A percentile compares a stretch with the other conserved stretches of the same genome.
phyloP scores from a whole-genome alignment of 2,113 vertebrate genomes.

The Clinocottus analis region DNA sequence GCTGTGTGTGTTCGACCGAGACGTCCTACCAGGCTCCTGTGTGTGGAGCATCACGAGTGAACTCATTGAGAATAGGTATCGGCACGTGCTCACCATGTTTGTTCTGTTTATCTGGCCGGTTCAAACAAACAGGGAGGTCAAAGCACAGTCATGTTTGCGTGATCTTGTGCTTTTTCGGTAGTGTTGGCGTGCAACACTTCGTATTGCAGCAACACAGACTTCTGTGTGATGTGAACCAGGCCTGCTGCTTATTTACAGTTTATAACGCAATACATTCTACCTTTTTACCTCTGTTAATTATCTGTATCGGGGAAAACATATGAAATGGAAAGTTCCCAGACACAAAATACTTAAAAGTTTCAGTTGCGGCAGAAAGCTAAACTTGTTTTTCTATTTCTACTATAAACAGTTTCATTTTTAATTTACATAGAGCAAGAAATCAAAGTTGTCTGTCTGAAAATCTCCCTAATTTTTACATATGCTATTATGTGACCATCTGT shows the following conservation, averaged over 20 bases:
- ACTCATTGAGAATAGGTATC: constrained; percentile 93
- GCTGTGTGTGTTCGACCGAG: constrained; percentile 95
- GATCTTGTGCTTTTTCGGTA: neutral
- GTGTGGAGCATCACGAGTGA: constrained; percentile 97
- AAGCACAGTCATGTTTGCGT: neutral
- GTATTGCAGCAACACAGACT: neutral
- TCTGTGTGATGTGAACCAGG: neutral
- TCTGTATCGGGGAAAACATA: neutral
- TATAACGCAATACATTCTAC: neutral
- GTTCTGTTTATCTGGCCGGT: neutral
- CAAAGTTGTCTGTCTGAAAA: neutral
- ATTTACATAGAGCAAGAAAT: neutral
- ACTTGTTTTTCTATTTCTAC: neutral
- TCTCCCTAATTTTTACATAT: neutral
- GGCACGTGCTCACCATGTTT: neutral
- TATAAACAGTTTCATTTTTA: neutral
- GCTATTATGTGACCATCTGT: neutral
- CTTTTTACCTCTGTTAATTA: neutral
- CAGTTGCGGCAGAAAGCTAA: neutral
- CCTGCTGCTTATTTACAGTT: neutral
- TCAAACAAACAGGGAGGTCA: neutral
- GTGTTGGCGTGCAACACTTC: neutral
- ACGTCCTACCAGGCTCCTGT: constrained; percentile 94
- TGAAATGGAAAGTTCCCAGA: neutral
- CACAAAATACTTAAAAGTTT: neutral